phyloP scores from a whole-genome alignment of 2,888 invertebrate species.

The Cataglyphis cursor region DNA sequence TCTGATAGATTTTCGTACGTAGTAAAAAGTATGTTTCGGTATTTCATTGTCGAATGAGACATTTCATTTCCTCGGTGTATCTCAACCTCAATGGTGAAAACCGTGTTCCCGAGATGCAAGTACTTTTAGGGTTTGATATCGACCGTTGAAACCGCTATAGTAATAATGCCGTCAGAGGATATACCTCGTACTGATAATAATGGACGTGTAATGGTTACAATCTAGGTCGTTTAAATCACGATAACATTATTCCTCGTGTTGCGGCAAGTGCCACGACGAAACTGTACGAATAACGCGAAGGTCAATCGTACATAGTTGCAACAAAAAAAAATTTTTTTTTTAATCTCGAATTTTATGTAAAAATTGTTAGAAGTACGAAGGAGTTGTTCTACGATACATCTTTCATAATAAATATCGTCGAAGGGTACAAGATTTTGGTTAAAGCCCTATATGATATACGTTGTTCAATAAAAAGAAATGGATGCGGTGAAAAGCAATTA shows the following conservation, averaged over 20 bases:
- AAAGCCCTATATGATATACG: conserved; percentile 26
- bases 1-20: neutral
- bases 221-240: conserved; percentile 49
- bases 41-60: conserved; percentile 25
- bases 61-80: conserved; percentile 47
- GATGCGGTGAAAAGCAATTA: conserved; percentile 50
- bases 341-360: neutral
- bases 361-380: neutral
- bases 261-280: conserved; percentile 3
- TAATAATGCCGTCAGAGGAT: conserved; percentile 12
- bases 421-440: neutral
- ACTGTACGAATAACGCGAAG: conserved; percentile 23
- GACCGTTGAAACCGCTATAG: conserved; percentile 34
- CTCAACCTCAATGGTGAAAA: conserved; percentile 30
- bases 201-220: conserved; percentile 34
- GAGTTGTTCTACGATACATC: neutral
- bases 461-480: conserved; percentile 41
- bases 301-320: neutral
- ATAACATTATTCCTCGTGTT: conserved; percentile 15
- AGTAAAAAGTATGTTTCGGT: neutral
- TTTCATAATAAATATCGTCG: neutral
- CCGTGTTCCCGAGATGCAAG: conserved; percentile 22
- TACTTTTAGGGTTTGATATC: conserved; percentile 39
- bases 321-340: neutral
- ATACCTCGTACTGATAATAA: conserved; percentile 39